phyloP scores from a whole-genome alignment of 2,888 invertebrate genomes.

The Eumerus sabulonum region DNA sequence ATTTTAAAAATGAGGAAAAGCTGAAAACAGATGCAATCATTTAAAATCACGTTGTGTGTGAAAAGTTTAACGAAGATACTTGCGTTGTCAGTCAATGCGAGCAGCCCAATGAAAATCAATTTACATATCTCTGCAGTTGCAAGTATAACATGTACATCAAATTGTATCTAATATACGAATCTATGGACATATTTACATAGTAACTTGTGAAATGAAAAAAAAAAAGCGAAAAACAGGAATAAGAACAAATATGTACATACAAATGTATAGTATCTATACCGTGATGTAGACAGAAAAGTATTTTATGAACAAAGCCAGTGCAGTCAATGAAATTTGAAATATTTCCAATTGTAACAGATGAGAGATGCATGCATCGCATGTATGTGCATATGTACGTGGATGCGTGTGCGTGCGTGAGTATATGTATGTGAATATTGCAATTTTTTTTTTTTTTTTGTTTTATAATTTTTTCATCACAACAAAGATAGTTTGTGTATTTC shows the following conservation, averaged over 20 bases:
- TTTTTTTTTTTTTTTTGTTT: constrained; percentile 31
- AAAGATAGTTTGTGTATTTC: constrained; percentile 45
- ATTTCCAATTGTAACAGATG: constrained; percentile 11
- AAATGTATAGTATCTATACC: background rate
- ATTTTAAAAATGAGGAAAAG: too few species aligned
- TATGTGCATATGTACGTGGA: constrained; percentile 11
- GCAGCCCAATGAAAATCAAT: constrained; percentile 1
- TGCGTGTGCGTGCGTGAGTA: background rate
- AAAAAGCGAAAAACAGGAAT: too few species aligned
- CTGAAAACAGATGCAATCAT: too few species aligned
- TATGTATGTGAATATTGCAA: constrained; percentile 46
- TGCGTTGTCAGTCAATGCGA: too few species aligned
- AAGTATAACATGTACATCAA: background rate
- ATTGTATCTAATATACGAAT: background rate
- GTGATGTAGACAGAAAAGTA: constrained; percentile 14
- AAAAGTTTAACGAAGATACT: too few species aligned
- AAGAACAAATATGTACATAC: background rate
- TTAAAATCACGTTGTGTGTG: too few species aligned
- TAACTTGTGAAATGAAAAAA: too few species aligned
- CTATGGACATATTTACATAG: background rate
- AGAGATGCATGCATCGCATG: constrained; percentile 26
- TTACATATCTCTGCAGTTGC: background rate
- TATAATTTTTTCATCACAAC: constrained; percentile 28
- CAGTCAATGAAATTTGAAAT: constrained; percentile 24
- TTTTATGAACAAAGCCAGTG: constrained; percentile 29